Evolutionary conservation across 2,888 invertebrate species (phyloP).

Genomic region (Euclidia mi): DNA sequence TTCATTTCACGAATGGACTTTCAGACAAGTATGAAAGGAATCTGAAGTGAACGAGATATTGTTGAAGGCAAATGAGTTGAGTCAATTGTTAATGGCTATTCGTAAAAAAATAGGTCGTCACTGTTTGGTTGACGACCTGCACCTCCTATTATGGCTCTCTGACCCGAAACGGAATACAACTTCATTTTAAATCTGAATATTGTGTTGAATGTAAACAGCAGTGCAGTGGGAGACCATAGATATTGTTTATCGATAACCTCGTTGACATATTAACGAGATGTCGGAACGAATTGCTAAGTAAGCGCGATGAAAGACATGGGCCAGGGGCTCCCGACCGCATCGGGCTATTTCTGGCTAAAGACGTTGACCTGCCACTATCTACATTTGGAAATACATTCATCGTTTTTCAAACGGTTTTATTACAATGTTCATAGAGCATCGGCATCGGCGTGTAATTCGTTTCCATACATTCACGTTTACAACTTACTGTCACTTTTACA

Average conservation of each 20-base stretch:
- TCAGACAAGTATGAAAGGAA: conserved; percentile 64
- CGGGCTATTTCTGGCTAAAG: conserved; percentile 81
- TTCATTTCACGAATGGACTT: conserved; percentile 61
- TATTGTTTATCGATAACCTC: conserved; percentile 80
- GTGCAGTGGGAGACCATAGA: conserved; percentile 62
- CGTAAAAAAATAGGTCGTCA: conserved; percentile 78
- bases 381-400: conserved; percentile 71
- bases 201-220: conserved; percentile 68
- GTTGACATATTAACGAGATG: conserved; percentile 86
- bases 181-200: conserved; percentile 53
- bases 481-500: conserved; percentile 29
- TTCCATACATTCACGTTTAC: conserved; percentile 5
- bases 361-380: conserved; percentile 82
- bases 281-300: conserved; percentile 80
- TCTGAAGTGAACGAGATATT: conserved; percentile 71
- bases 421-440: conserved; percentile 28
- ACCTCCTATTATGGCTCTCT: conserved; percentile 59
- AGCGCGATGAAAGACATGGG: conserved; percentile 80
- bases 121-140: conserved; percentile 74
- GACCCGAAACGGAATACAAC: conserved; percentile 52
- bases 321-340: conserved; percentile 75
- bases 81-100: conserved; percentile 78
- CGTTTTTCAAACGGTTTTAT: conserved; percentile 56
- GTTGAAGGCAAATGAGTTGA: conserved; percentile 76
- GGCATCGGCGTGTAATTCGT: conserved; percentile 21